Base-by-base conservation (phyloP, 2,797 vertebrate species). In the Chrosomus eos region DNA sequence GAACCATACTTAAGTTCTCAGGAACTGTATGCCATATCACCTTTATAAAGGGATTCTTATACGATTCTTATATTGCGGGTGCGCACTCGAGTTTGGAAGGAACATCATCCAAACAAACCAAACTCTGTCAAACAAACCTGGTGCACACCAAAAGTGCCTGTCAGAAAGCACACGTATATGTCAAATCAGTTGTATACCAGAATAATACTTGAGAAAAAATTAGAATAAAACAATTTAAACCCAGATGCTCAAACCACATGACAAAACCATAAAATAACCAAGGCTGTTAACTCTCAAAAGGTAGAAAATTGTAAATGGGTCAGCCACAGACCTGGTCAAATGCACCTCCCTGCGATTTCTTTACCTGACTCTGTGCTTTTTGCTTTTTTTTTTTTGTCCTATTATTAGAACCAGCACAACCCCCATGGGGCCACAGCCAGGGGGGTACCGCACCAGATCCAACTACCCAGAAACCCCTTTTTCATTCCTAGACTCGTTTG, bases 351-450 rank as follows among this genome's bases (percentile, higher is more conserved):
- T 45, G 23, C 62, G 16, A 77, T 26, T 66, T 18, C 9, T 40
- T 77, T 36, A 43, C 86, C 73, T 51, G 58, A 53, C 14, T 48
- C 43, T 48, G 48, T 85, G 75, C n/a, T 64, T 86, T 74, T 72
- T 66, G 68, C 66, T 72, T 74, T 80, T 74, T 11, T 23, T 28
- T 36, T 75, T 77, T 64, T 26, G 38, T 53, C 18, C 79, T 88
- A 82, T 86, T 84, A 79, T 74, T 88, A 84, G 85, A 79, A 70
- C 88, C 72, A 84, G 77, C 84, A 68, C 66, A 40, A 62, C 73
- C 66, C 66, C 66, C 19, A 48, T 43, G 87, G 72, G 80, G 73
- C 64, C 73, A 77, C 40, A 62, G 72, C 53, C 66, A 53, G 80
- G 62, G 80, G 62, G 48, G 62, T 66, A 58, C 79, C 18, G 80